Evolutionary conservation across 2,797 vertebrate genomes (phyloP), one percentile per base, ranked within the genome.

Genomic region (Hybognathus amarus): DNA sequence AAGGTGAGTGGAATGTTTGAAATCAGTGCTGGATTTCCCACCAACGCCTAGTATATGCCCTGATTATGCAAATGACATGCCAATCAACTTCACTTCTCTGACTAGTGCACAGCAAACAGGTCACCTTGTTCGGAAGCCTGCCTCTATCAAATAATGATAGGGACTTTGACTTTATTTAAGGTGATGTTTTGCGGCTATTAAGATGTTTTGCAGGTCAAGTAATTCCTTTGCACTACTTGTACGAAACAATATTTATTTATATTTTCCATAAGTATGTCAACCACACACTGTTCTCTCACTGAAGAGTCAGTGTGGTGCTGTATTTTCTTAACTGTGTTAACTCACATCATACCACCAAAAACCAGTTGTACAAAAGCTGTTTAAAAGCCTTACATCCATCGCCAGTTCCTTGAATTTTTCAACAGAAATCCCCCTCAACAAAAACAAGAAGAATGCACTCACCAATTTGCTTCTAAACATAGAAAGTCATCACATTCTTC

Each of bases 61-160:
- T 88, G 73, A 90, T 86, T 87, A 81, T 78, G 42, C 38, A 85
- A 79, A 84, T 89, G 83, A 80, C 63, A 85, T 77, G 79, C 63
- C 81, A 87, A 87, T 86, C 80, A 85, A 81, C 67, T 79, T 84
- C 45, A 87, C 76, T 64, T 67, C 83, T 69, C 54, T 56, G 64
- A 71, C 77, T 64, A 73, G 22, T 85, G 50, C 85, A 78, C 61
- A 83, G 77, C 47, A 85, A 83, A 71, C 45, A 59, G 82, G 78
- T 85, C 78, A 87, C 85, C 73, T 80, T 74, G 18, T 87, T 82
- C 45, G 4, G 67, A 66, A 61, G 61, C n/a, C 38, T 30, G 18
- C 20, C 18, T 67, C n/a, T 66, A 27, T 24, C 10, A 27, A 77
- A 17, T 76, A 22, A 50, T 47, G 22, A 59, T 52, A 13, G 20